Percentiles rank a stretch among this genome's conserved stretches.
Evolutionary conservation across 2,113 vertebrate genomes (phyloP).

Genomic region (Anolis sagrei): DNA sequence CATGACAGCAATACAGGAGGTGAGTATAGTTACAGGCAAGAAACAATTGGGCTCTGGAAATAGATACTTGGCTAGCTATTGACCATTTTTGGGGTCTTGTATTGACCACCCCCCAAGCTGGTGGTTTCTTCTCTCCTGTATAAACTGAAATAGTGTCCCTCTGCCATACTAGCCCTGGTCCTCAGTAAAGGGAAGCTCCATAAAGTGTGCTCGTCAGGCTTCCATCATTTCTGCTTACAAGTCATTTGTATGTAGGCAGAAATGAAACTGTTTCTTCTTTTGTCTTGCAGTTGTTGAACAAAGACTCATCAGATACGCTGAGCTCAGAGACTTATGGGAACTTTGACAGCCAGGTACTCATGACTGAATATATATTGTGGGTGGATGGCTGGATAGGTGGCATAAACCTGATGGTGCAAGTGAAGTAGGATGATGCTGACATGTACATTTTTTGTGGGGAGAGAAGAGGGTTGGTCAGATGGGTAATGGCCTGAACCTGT

Average conservation of each 20-base stretch:
- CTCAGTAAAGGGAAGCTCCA: background rate
- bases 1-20: slow-evolving; percentile 94
- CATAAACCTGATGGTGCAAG: background rate
- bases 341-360: slow-evolving; percentile 87
- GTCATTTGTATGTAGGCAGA: background rate
- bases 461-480: background rate
- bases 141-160: background rate
- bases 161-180: background rate
- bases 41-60: background rate
- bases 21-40: slow-evolving; percentile 59
- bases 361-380: background rate
- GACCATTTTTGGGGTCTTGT: background rate
- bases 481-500: background rate
- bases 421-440: background rate
- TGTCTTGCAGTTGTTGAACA: slow-evolving; percentile 81
- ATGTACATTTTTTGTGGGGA: background rate
- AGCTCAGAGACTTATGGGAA: slow-evolving; percentile 84
- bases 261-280: background rate
- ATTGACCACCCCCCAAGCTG: background rate
- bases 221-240: background rate
- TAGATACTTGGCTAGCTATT: background rate
- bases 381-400: background rate
- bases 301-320: slow-evolving; percentile 80
- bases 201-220: background rate
- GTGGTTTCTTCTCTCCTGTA: background rate